Evolutionary conservation across 2,888 invertebrate species (phyloP), one percentile per base, ranked within the genome.

Genomic region (Sclerodermus sp.): DNA sequence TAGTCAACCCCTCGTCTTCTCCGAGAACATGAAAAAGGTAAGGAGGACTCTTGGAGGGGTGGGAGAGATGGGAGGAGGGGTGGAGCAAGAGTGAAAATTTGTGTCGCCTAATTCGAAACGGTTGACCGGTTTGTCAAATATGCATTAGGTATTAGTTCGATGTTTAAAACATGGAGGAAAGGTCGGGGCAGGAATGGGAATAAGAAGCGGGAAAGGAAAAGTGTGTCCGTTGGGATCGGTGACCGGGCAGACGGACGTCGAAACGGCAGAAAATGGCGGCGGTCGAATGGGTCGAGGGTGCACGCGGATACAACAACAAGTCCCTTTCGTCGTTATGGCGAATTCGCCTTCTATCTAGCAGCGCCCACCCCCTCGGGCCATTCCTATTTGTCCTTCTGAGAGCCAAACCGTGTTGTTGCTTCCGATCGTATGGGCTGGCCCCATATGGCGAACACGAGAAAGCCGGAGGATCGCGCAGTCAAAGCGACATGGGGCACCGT

Each of bases 361-460:
- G n/a, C n/a, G n/a, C 23, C 23, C 23, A 23, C 34, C 34, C 34
- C 34, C 34, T 12, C 10, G 34, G 34, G 13, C 34, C 15, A 39
- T 15, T 12, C 32, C 17, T 34, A 71, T 75, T 75, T 74, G 74
- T 74, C 74, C 74, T 73, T 67, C 70, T 75, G 73, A 75, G 70
- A 76, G 75, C 70, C 58, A 74, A 75, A 73, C 67, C 74, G 57
- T 75, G 76, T 76, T 64, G 67, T 61, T 66, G 70, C 66, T 71
- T 73, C 71, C 66, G 68, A 62, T 54, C 64, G 66, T 67, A 70
- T 68, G 68, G 69, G 67, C 51, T 57, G 51, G 45, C 53, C 50
- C 23, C 23, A 23, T 8, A 23, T 23, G 13, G 34, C 34, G 34
- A 34, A 34, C 34, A 34, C 6, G 13, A 39, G 54, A 52, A 50